These are phyloP conservation scores for Apostichopus japonicus DNA, from an alignment of 35 echinoderm and acorn worm species.

Conservation along the genomic window DNA sequence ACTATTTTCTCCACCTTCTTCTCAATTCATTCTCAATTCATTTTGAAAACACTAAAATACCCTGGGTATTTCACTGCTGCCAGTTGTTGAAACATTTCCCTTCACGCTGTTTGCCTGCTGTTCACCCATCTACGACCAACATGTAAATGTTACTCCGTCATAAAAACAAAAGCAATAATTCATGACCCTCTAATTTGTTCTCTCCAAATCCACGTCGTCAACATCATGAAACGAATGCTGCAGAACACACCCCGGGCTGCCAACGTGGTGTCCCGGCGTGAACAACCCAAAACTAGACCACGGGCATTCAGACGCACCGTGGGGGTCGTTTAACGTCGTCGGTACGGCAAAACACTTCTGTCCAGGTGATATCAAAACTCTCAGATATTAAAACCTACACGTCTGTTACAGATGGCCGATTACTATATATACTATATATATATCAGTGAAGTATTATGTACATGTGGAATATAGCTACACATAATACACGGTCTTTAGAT, in stretches of 20 bases:
- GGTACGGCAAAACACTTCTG: slow-evolving; percentile 37
- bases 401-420: neutral
- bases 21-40: no score
- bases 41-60: neutral
- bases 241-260: slow-evolving; percentile 46
- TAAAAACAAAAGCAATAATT: slow-evolving; percentile 48
- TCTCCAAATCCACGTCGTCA: neutral
- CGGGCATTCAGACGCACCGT: slow-evolving; percentile 35
- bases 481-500: no score
- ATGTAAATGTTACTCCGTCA: slow-evolving; percentile 32
- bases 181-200: slow-evolving; percentile 50
- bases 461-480: no score
- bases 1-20: no score
- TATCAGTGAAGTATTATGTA: no score
- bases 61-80: no score
- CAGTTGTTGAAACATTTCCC: slow-evolving; percentile 50
- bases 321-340: slow-evolving; percentile 44
- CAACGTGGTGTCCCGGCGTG: slow-evolving; percentile 42
- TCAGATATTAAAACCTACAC: neutral
- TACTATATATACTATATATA: no score
- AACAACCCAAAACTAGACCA: slow-evolving; percentile 53
- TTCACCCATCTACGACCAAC: neutral
- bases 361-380: slow-evolving; percentile 5
- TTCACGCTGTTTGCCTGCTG: slow-evolving; percentile 26
- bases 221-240: slow-evolving; percentile 1